Conservation (phyloP, 1,140 invertebrate species). For the Leptinotarsa undecemlineata region DNA sequence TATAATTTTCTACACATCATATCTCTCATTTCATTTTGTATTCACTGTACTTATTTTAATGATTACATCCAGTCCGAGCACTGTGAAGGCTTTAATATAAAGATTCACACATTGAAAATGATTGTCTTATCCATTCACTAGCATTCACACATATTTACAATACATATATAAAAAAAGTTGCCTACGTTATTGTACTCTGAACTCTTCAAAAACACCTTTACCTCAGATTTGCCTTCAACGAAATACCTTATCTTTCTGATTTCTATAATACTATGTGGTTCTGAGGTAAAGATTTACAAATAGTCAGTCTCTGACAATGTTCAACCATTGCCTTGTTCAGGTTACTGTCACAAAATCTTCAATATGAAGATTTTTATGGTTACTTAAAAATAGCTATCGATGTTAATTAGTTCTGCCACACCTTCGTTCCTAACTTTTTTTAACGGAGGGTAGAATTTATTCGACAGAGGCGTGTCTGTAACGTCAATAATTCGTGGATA, state of each 20-base stretch:
- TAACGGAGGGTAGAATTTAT: slow-evolving; percentile 48
- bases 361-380: slow-evolving; percentile 20
- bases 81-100: too few relatives aligned
- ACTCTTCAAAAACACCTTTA: not conserved
- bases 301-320: slow-evolving; percentile 23
- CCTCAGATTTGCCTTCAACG: slow-evolving; percentile 4
- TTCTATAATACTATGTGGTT: slow-evolving; percentile 9
- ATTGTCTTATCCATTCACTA: not conserved
- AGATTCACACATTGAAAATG: not conserved
- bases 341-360: slow-evolving; percentile 14
- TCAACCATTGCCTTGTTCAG: slow-evolving; percentile 4
- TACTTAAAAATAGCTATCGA: slow-evolving; percentile 32
- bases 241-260: not conserved
- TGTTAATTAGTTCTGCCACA: slow-evolving; percentile 41
- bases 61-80: too few relatives aligned
- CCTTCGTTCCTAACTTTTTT: slow-evolving; percentile 43
- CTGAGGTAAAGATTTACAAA: slow-evolving; percentile 9
- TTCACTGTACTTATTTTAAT: too few relatives aligned
- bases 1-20: too few relatives aligned
- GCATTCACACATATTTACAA: slow-evolving; percentile 12
- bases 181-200: not conserved
- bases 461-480: slow-evolving; percentile 45
- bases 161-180: not conserved
- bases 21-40: too few relatives aligned
- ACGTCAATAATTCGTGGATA: slow-evolving; percentile 49